phyloP scores from a whole-genome alignment of 2,113 vertebrate genomes.

The Mustelus asterias region DNA sequence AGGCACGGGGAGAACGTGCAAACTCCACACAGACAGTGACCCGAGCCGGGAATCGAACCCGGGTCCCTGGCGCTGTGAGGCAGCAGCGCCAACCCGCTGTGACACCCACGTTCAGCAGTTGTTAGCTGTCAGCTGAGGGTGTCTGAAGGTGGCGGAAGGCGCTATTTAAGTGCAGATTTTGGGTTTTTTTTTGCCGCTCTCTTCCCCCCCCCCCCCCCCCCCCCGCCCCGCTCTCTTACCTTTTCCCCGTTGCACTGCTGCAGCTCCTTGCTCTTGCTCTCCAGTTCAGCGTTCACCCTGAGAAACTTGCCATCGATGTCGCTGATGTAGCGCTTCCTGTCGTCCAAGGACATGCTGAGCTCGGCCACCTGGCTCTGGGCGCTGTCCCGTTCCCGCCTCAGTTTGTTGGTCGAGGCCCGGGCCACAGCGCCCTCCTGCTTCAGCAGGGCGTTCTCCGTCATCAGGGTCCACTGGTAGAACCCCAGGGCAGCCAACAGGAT shows the following conservation, averaged over 20 bases:
- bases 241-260: background rate
- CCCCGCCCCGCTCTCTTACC: background rate
- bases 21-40: no score
- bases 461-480: background rate
- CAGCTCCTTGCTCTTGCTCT: background rate
- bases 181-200: no score
- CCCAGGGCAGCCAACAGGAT: background rate
- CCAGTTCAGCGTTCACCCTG: background rate
- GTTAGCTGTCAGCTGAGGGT: no score
- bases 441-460: background rate
- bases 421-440: background rate
- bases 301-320: background rate
- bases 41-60: no score
- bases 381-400: background rate
- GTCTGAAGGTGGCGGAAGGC: no score
- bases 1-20: no score
- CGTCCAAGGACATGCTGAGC: background rate
- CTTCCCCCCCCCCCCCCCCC: no score
- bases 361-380: background rate
- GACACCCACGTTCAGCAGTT: no score
- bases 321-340: conserved; percentile 21
- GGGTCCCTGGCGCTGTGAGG: no score
- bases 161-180: no score
- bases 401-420: rapidly evolving
- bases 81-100: no score